Percentiles rank a stretch among this genome's conserved stretches.
Conservation (phyloP, 2,113 vertebrate species). For the Neoarius graeffei region DNA sequence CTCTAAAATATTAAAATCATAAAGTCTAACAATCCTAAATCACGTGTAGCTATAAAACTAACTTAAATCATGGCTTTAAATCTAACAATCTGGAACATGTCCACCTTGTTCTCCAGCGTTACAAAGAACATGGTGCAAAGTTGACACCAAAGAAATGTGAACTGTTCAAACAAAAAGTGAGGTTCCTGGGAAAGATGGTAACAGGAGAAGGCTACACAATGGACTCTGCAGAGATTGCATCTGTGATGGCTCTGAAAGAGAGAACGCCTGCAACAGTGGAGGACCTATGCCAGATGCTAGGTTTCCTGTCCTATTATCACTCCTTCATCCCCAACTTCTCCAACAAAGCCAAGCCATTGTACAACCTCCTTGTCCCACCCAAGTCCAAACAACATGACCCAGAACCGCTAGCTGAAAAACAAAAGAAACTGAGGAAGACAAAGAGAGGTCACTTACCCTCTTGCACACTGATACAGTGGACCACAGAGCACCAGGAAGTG, state of each 20-base stretch:
- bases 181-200: slow-evolving; percentile 41
- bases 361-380: not conserved
- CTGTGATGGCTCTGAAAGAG: slow-evolving; percentile 36
- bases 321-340: slow-evolving; percentile 35
- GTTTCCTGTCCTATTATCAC: slow-evolving; percentile 28
- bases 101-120: slow-evolving; percentile 17
- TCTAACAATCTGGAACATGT: slow-evolving; percentile 39
- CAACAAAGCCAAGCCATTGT: slow-evolving; percentile 16
- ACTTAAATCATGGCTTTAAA: too few species aligned
- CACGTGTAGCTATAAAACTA: too few species aligned
- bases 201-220: slow-evolving; percentile 32
- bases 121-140: slow-evolving; percentile 44
- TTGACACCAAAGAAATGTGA: slow-evolving; percentile 53
- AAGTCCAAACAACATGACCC: too few species aligned
- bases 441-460: slow-evolving; percentile 34
- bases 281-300: slow-evolving; percentile 26
- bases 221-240: slow-evolving; percentile 33
- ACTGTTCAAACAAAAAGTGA: slow-evolving; percentile 30
- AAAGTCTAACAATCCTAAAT: too few species aligned
- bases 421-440: not conserved
- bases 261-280: slow-evolving; percentile 28
- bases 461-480: slow-evolving; percentile 37
- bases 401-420: too few species aligned
- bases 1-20: too few species aligned
- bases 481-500: slow-evolving; percentile 19